Percentiles rank a stretch among this genome's conserved stretches.
phyloP scores from a whole-genome alignment of 2,797 vertebrate genomes.

The Tolypeutes matacus region DNA sequence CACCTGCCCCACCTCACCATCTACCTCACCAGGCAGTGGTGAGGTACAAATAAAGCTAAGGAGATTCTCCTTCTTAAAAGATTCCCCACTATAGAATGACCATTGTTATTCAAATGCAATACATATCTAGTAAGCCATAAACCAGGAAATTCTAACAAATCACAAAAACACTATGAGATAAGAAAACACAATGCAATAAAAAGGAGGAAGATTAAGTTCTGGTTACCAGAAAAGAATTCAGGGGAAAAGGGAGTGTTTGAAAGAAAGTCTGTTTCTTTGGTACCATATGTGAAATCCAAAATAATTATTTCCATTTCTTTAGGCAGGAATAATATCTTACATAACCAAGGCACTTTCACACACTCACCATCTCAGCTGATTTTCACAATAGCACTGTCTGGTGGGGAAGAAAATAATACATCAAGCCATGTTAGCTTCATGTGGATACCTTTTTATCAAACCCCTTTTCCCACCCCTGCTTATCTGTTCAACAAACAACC shows the following conservation, averaged over 20 bases:
- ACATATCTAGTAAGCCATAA: background rate
- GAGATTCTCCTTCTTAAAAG: background rate
- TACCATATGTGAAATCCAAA: slow-evolving; percentile 53
- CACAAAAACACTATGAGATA: background rate
- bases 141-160: background rate
- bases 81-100: background rate
- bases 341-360: slow-evolving; percentile 47
- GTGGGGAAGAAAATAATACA: slow-evolving; percentile 7
- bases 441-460: background rate
- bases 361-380: background rate
- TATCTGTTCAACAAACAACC: slow-evolving; percentile 14
- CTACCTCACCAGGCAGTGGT: background rate
- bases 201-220: slow-evolving; percentile 36
- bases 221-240: slow-evolving; percentile 50
- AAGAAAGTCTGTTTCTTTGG: slow-evolving; percentile 43
- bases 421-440: background rate
- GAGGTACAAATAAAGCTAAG: background rate
- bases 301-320: slow-evolving; percentile 40
- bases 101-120: background rate
- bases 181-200: background rate
- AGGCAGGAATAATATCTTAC: slow-evolving; percentile 57
- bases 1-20: background rate
- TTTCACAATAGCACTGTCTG: slow-evolving; percentile 45
- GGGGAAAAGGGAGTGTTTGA: background rate
- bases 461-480: background rate